phyloP scores from a whole-genome alignment of 2,888 invertebrate species.

The Ochropleura plecta region DNA sequence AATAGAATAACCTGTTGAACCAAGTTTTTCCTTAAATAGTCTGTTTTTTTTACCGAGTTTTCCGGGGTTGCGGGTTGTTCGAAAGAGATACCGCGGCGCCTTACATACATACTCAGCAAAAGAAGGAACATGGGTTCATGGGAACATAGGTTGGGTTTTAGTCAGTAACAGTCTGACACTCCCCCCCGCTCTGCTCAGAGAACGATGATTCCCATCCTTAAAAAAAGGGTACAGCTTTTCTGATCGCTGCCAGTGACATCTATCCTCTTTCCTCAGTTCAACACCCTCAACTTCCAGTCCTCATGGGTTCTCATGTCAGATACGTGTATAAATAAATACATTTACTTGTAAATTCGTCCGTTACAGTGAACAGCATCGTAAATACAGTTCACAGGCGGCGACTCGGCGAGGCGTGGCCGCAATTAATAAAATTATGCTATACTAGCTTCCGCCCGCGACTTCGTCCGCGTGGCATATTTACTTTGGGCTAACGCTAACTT shows the following conservation, averaged over 20 bases:
- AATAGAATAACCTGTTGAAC: neutral
- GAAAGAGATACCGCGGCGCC: too few species aligned
- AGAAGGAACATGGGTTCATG: too few species aligned
- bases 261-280: neutral
- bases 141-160: too few species aligned
- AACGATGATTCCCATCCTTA: too few species aligned
- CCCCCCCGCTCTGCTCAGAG: too few species aligned
- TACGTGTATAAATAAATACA: conserved; percentile 34
- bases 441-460: too few species aligned
- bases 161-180: too few species aligned
- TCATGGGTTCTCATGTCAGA: conserved; percentile 1
- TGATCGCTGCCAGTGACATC: neutral
- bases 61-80: too few species aligned
- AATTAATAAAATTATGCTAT: conserved; percentile 60
- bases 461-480: too few species aligned
- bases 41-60: neutral
- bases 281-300: neutral
- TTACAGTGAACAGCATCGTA: conserved; percentile 33
- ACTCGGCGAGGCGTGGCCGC: conserved; percentile 36
- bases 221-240: neutral
- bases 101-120: too few species aligned
- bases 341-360: conserved; percentile 36
- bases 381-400: conserved; percentile 29
- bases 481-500: too few species aligned
- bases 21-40: neutral